Conservation (phyloP, 1,140 invertebrate genomes). For the Arion vulgaris region DNA sequence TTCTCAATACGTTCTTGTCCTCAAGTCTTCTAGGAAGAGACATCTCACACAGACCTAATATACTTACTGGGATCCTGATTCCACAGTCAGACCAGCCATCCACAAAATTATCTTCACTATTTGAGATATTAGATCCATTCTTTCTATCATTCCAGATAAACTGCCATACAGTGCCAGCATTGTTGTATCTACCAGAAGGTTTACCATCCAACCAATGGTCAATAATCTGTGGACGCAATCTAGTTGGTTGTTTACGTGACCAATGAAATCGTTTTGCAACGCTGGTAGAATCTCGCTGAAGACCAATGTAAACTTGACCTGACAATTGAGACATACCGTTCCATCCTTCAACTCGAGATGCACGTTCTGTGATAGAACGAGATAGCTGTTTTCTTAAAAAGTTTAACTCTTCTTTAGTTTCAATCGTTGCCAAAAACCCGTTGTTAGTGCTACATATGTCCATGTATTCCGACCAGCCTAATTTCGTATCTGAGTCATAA, state of each 20-base stretch:
- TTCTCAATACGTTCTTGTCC: neutral
- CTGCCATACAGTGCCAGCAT: neutral
- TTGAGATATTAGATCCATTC: neutral
- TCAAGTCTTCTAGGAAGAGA: too few species aligned
- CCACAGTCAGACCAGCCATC: neutral
- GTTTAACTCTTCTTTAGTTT: neutral
- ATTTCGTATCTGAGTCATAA: too few species aligned
- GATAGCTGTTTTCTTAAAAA: neutral
- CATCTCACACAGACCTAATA: neutral
- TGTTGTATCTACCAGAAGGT: neutral
- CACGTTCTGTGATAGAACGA: too few species aligned
- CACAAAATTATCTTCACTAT: neutral
- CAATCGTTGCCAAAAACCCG: neutral
- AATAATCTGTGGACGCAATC: neutral
- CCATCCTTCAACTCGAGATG: too few species aligned
- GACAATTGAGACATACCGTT: too few species aligned
- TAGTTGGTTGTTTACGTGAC: neutral
- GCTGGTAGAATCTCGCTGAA: neutral
- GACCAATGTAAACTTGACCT: neutral
- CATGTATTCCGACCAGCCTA: too few species aligned
- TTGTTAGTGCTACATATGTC: neutral
- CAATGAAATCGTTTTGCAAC: neutral
- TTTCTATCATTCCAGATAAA: neutral
- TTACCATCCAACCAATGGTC: neutral
- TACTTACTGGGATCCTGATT: neutral